phyloP scores from a whole-genome alignment of 2,797 vertebrate species.

The Octomys mimax region DNA sequence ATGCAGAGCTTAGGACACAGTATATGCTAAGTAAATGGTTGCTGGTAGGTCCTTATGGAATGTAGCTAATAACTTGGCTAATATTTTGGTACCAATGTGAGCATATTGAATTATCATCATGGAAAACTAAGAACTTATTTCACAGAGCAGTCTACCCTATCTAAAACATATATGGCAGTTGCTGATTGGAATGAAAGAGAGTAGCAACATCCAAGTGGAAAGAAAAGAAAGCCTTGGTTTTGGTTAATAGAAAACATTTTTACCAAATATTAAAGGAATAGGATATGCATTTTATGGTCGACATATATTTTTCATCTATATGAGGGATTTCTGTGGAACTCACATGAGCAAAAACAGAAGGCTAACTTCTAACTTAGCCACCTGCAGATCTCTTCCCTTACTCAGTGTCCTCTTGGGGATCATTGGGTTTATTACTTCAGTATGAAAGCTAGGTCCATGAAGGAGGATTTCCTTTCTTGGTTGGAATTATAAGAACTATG shows the following conservation, averaged over 20 bases:
- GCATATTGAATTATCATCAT: conserved; percentile 12
- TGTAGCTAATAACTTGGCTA: conserved; percentile 8
- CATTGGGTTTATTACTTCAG: not conserved
- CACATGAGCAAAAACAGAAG: not conserved
- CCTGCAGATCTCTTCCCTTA: conserved; percentile 8
- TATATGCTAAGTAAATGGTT: not conserved
- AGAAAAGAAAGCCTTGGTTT: conserved; percentile 59
- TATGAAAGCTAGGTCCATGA: not conserved
- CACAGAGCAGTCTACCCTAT: conserved; percentile 13
- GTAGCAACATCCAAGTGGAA: conserved; percentile 64
- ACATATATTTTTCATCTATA: conserved; percentile 63
- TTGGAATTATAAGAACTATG: not conserved
- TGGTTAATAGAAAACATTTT: conserved; percentile 55
- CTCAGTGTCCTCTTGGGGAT: not conserved
- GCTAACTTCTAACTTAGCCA: not conserved
- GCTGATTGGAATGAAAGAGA: conserved; percentile 42
- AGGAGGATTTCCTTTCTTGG: not conserved
- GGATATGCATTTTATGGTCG: conserved; percentile 34
- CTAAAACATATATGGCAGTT: conserved; percentile 34
- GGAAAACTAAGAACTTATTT: conserved; percentile 53
- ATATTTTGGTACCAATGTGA: conserved; percentile 12
- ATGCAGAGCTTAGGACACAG: not conserved
- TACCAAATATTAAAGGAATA: conserved; percentile 60
- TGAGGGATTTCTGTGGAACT: conserved; percentile 34
- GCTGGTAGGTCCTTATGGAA: conserved; percentile 48